Base-by-base conservation (phyloP, 2,888 invertebrate genomes). In the Pemphredon lugubris region DNA sequence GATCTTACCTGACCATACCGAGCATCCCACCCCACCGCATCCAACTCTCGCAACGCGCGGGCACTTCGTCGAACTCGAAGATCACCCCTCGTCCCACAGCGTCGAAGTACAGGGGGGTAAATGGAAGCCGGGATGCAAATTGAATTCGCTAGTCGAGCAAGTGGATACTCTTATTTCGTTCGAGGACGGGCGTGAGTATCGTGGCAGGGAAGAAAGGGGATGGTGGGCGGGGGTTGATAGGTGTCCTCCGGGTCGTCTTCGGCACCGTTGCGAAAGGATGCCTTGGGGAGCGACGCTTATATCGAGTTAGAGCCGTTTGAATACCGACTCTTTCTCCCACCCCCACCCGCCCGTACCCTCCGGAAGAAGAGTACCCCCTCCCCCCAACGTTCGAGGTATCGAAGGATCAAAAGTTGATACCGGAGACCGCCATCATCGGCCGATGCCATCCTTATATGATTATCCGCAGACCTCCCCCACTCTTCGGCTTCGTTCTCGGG, bases 251-350 rank as follows among this genome's bases (percentile, higher is more conserved):
- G 53, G 58, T 74, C 70, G 51, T 67, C 48, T 69, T 79, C 47
- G 44, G 57, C 61, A 50, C 70, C 59, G 72, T 45, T 45, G 65
- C 60, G 57, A 63, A 77, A 83, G 76, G 72, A 81, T 83, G 66
- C 86, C 83, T 86, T 73, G 60, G 87, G 87, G 88, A 87, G 73
- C 76, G 64, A 65, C 88, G 86, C 84, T 88, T 88, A 86, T 87
- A 88, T 89, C 88, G 88, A 89, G 88, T 88, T 88, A 88, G 85
- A 84, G 83, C 77, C 87, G 87, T 89, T 89, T 89, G 89, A 89
- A 89, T 89, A 88, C 84, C 84, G 84, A 86, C 65, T 45, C 45
- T n/a, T n/a, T n/a, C n/a, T n/a, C n/a, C n/a, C n/a, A n/a, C n/a
- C n/a, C n/a, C n/a, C n/a, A n/a, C n/a, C n/a, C n/a, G n/a, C n/a